These are phyloP conservation scores for Vireo altiloquus DNA, from an alignment of 2,113 vertebrate species.

Conservation along the genomic window DNA sequence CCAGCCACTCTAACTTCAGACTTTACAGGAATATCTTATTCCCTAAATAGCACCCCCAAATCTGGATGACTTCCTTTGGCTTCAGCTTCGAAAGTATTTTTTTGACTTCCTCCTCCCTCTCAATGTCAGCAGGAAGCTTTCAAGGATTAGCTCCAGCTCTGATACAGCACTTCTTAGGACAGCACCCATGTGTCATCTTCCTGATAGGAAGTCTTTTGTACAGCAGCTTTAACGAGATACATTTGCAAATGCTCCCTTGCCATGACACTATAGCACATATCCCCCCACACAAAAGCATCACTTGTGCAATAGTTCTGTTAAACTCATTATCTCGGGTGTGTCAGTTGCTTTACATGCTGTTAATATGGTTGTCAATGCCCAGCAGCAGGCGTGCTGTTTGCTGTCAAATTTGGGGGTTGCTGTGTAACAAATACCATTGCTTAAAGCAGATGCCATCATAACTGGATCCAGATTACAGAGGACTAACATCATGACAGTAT, in stretches of 20 bases:
- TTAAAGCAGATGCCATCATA: neutral
- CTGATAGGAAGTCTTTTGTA: neutral
- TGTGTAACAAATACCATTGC: neutral
- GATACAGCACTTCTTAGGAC: neutral
- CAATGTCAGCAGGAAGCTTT: conserved; percentile 23
- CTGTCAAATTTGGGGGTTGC: neutral
- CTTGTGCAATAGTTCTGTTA: neutral
- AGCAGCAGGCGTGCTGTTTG: neutral
- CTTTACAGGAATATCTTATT: neutral
- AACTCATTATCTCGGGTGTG: neutral
- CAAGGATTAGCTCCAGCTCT: neutral
- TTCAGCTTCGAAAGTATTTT: neutral
- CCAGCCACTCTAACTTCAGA: neutral
- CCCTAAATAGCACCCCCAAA: neutral
- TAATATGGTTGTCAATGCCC: neutral
- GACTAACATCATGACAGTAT: neutral
- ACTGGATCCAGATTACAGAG: neutral
- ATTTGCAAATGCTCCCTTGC: neutral
- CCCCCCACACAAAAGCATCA: neutral
- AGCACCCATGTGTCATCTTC: neutral
- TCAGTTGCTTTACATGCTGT: neutral
- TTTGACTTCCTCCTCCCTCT: neutral
- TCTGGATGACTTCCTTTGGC: neutral
- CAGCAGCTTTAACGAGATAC: neutral
- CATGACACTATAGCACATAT: neutral